Percentiles rank a stretch among this genome's conserved stretches.
Evolutionary conservation across 2,113 vertebrate species (phyloP).

Genomic region (Chaenogobius annularis): DNA sequence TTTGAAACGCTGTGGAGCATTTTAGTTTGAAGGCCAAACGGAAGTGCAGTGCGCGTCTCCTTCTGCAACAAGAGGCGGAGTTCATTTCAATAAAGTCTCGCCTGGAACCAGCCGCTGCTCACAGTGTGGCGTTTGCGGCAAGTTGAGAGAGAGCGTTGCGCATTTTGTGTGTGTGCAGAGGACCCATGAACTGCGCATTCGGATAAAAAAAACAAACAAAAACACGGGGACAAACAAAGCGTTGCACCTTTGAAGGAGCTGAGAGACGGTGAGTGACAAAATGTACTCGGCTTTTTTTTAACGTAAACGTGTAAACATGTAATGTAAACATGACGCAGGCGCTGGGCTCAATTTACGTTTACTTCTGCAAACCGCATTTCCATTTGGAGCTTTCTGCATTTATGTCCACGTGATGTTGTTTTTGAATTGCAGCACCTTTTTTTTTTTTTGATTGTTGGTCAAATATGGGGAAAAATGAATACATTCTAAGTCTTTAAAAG

Average conservation of each 20-base stretch:
- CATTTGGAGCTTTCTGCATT: background rate
- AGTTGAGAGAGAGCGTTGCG: background rate
- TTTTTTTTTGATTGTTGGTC: too few relatives aligned
- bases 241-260: slow-evolving; percentile 32
- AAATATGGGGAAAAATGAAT: too few relatives aligned
- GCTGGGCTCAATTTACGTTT: background rate
- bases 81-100: slow-evolving; percentile 43
- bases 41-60: background rate
- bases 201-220: too few relatives aligned
- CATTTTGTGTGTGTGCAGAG: background rate
- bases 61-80: slow-evolving; percentile 55
- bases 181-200: background rate
- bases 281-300: background rate
- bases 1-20: background rate
- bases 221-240: background rate
- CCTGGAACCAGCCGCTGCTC: background rate
- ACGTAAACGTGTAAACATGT: background rate
- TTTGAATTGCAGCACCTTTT: background rate
- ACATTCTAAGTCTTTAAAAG: background rate
- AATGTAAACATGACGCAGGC: background rate
- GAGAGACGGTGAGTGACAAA: background rate
- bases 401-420: background rate
- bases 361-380: background rate
- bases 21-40: slow-evolving; percentile 43
- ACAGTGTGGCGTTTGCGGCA: background rate